Conservation (phyloP, 2,888 invertebrate genomes). For the Seira musarum region DNA sequence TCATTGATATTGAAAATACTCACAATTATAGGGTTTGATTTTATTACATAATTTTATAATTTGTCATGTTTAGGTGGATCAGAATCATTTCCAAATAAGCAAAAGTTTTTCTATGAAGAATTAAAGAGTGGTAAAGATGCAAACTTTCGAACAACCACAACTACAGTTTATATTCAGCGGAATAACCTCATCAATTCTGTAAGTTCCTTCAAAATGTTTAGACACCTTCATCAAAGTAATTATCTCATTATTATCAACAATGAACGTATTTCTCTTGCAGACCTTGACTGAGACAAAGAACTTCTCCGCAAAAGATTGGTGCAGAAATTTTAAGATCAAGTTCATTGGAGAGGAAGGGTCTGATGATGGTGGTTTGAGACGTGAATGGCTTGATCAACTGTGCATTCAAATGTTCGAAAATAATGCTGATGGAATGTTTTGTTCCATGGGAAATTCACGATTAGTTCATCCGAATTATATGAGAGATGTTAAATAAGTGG, state of each 20-base stretch:
- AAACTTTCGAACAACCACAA: conserved; percentile 54
- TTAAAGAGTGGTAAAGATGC: conserved; percentile 59
- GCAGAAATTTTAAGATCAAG: conserved; percentile 73
- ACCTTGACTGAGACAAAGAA: conserved; percentile 72
- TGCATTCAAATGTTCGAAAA: conserved; percentile 72
- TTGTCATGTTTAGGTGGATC: conserved; percentile 71
- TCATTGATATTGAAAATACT: no score
- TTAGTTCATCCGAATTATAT: conserved; percentile 73
- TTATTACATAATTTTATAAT: no score
- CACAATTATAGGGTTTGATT: no score
- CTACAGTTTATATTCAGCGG: conserved; percentile 59
- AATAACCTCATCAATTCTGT: conserved; percentile 62
- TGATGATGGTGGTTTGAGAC: conserved; percentile 94
- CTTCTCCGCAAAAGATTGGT: conserved; percentile 74
- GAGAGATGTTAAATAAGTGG: conserved; percentile 70
- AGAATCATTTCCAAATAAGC: conserved; percentile 74
- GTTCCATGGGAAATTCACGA: conserved; percentile 72
- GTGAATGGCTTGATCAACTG: conserved; percentile 75
- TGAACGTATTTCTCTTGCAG: conserved; percentile 39
- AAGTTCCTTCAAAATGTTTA: conserved; percentile 13
- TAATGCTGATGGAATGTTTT: conserved; percentile 63
- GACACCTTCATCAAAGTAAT: no score
- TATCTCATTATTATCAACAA: not conserved
- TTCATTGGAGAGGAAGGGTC: conserved; percentile 73
- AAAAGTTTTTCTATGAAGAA: conserved; percentile 72